A percentile compares a stretch with the other conserved stretches of the same genome.
phyloP scores from a whole-genome alignment of 2,888 invertebrate genomes.

The Luffia ferchaultella region DNA sequence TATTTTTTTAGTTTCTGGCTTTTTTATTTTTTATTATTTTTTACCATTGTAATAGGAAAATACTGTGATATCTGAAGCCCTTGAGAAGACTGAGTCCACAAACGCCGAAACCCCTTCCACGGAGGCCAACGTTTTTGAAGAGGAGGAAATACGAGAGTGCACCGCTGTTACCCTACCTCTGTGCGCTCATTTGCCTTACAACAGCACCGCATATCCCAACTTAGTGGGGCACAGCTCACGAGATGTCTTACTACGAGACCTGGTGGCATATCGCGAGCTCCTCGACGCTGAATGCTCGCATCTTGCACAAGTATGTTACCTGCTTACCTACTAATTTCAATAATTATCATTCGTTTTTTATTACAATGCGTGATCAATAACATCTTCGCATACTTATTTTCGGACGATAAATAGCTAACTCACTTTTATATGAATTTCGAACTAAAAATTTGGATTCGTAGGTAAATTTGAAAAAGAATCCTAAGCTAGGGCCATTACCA shows the following conservation, averaged over 20 bases:
- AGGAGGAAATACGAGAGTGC: constrained; percentile 73
- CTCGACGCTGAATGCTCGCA: constrained; percentile 91
- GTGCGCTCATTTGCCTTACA: constrained; percentile 78
- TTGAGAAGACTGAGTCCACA: constrained; percentile 45
- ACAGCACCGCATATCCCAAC: constrained; percentile 86
- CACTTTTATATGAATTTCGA: too few relatives aligned
- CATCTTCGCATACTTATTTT: too few relatives aligned
- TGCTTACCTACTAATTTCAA: too few relatives aligned
- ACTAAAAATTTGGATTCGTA: too few relatives aligned
- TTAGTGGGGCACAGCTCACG: constrained; percentile 71
- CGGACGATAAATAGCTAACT: too few relatives aligned
- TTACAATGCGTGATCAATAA: too few relatives aligned
- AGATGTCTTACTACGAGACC: constrained; percentile 73
- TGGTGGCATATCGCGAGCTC: constrained; percentile 85
- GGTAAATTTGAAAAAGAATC: too few relatives aligned
- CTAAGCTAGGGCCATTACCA: too few relatives aligned
- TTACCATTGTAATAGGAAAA: constrained; percentile 44
- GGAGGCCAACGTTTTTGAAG: constrained; percentile 38
- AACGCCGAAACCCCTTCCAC: constrained; percentile 43
- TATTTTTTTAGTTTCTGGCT: too few relatives aligned
- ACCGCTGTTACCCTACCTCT: constrained; percentile 71
- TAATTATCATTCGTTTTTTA: too few relatives aligned
- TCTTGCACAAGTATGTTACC: constrained; percentile 75
- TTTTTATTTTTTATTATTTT: too few relatives aligned
- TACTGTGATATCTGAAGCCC: constrained; percentile 47